Conservation (phyloP, 1,140 invertebrate genomes). For the Danaus plexippus region DNA sequence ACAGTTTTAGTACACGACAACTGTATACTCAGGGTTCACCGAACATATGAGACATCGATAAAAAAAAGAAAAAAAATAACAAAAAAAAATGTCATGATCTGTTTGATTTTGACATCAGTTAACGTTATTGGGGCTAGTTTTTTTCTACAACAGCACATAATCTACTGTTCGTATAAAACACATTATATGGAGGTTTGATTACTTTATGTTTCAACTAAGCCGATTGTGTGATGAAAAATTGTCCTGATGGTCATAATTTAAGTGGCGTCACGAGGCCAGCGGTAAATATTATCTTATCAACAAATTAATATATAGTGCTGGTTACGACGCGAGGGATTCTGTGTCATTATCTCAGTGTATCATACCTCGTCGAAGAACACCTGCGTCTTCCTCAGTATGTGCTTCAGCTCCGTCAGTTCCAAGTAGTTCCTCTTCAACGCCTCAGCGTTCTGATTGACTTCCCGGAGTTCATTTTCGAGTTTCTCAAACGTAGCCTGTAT, state of each 20-base stretch:
- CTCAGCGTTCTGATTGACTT: slow-evolving; percentile 98
- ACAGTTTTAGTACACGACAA: slow-evolving; percentile 24
- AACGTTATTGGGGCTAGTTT: slow-evolving; percentile 58
- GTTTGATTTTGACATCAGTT: too few relatives aligned
- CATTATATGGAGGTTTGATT: too few relatives aligned
- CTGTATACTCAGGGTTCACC: slow-evolving; percentile 3
- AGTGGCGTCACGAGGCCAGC: slow-evolving; percentile 13
- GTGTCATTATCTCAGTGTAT: slow-evolving; percentile 13
- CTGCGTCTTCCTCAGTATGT: slow-evolving; percentile 96
- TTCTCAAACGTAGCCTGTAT: slow-evolving; percentile 94
- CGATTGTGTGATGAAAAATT: too few relatives aligned
- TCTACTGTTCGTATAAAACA: too few relatives aligned
- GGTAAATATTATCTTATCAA: slow-evolving; percentile 39
- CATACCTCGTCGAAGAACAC: slow-evolving; percentile 98
- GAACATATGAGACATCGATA: slow-evolving; percentile 17
- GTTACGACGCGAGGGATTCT: slow-evolving; percentile 10
- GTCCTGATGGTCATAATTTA: too few relatives aligned
- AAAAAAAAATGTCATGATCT: slow-evolving; percentile 16
- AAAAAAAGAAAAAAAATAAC: slow-evolving; percentile 8
- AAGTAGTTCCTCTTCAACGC: slow-evolving; percentile 96
- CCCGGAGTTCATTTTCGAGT: slow-evolving; percentile 94
- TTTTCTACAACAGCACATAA: slow-evolving; percentile 65
- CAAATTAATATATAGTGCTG: slow-evolving; percentile 35
- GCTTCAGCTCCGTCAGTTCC: slow-evolving; percentile 96
- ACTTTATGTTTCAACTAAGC: too few relatives aligned